Evolutionary conservation across 2,113 vertebrate species (phyloP).

Genomic region (Muscicapa adusta): DNA sequence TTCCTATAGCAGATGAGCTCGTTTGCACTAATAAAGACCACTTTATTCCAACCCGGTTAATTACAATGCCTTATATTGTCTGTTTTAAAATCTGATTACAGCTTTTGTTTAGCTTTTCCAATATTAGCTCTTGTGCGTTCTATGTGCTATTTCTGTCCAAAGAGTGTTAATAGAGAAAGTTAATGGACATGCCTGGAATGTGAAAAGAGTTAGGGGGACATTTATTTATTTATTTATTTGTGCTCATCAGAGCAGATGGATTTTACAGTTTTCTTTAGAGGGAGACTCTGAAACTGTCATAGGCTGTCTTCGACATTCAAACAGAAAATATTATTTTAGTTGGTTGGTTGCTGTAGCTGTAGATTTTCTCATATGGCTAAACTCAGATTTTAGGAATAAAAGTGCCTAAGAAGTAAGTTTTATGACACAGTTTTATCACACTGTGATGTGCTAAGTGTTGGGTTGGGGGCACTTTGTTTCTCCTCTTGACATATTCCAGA

Average conservation of each 20-base stretch:
- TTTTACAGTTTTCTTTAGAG: background rate
- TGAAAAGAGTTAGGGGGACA: background rate
- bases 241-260: constrained; percentile 20
- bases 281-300: background rate
- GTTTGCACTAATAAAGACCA: constrained; percentile 55
- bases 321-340: background rate
- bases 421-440: background rate
- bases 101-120: constrained; percentile 57
- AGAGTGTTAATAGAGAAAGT: constrained; percentile 26
- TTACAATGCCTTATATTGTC: constrained; percentile 49
- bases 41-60: constrained; percentile 49
- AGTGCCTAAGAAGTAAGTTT: background rate
- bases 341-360: background rate
- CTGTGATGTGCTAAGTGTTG: background rate
- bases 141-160: constrained; percentile 33
- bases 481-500: background rate
- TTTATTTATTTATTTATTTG: constrained; percentile 21
- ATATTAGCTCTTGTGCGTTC: constrained; percentile 6
- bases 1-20: constrained; percentile 43
- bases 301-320: background rate
- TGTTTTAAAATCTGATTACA: constrained; percentile 59
- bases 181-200: constrained; percentile 45
- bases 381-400: background rate
- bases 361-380: background rate
- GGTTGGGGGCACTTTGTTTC: background rate